phyloP scores from a whole-genome alignment of 2,888 invertebrate species.

The Aspidapion aeneum region DNA sequence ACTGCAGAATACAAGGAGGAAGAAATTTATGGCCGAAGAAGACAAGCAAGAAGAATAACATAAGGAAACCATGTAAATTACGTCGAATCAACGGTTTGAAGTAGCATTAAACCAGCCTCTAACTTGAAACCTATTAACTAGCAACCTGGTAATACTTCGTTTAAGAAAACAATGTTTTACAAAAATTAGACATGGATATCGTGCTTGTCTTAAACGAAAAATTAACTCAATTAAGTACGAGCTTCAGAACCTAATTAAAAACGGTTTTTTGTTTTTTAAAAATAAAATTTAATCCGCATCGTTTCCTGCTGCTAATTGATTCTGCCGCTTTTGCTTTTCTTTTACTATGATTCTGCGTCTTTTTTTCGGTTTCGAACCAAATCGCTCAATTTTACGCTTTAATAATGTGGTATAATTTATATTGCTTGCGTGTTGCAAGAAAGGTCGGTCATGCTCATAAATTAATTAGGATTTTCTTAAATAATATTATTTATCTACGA shows the following conservation, averaged over 20 bases:
- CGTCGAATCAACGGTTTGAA: too few relatives aligned
- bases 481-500: too few relatives aligned
- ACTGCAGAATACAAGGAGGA: too few relatives aligned
- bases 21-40: too few relatives aligned
- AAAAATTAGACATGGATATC: neutral
- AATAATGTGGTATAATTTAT: too few relatives aligned
- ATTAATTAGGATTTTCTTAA: too few relatives aligned
- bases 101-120: too few relatives aligned
- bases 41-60: too few relatives aligned
- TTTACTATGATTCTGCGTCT: neutral
- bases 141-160: neutral
- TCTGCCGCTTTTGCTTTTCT: neutral
- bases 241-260: constrained; percentile 22
- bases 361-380: neutral
- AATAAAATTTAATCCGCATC: constrained; percentile 20
- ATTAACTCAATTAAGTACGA: neutral
- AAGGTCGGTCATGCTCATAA: too few relatives aligned
- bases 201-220: neutral
- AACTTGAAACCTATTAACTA: too few relatives aligned
- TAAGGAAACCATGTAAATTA: too few relatives aligned
- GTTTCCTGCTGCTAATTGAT: constrained; percentile 20
- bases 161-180: neutral
- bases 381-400: neutral
- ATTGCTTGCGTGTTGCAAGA: too few relatives aligned
- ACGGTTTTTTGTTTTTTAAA: constrained; percentile 32